Conservation (phyloP, 2,888 invertebrate genomes). For the Agapostemon virescens region DNA sequence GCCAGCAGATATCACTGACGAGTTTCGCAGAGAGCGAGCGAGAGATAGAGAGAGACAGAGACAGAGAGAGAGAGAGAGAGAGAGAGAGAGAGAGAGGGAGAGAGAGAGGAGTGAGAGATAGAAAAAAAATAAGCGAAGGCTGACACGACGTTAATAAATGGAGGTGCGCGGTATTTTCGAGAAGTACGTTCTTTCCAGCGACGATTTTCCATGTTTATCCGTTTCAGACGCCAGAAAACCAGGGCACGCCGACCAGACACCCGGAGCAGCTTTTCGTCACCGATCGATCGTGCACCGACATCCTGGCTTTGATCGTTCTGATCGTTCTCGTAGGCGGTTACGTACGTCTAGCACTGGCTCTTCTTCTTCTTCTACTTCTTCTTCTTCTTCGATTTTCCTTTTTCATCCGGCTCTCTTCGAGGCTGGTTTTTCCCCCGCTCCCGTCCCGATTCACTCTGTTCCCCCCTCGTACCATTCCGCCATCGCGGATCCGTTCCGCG, state of each 20-base stretch:
- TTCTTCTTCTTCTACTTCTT: neutral
- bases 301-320: constrained; percentile 68
- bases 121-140: constrained; percentile 13
- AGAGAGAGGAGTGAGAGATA: neutral
- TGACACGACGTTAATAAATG: constrained; percentile 17
- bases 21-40: neutral
- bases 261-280: constrained; percentile 71
- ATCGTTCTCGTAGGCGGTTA: constrained; percentile 70
- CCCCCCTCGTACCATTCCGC: neutral
- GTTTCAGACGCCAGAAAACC: constrained; percentile 68
- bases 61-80: neutral
- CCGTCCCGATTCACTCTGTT: neutral
- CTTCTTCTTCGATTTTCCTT: neutral
- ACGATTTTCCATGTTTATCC: constrained; percentile 18
- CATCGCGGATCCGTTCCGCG: neutral
- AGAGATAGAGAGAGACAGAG: neutral
- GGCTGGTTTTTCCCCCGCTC: constrained; percentile 2
- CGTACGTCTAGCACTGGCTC: constrained; percentile 66
- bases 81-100: neutral
- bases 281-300: constrained; percentile 74
- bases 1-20: constrained; percentile 26
- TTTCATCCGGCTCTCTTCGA: neutral
- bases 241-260: constrained; percentile 50
- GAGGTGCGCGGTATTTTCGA: constrained; percentile 6
- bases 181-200: neutral